Percentiles rank a stretch among this genome's conserved stretches.
These are phyloP conservation scores for Larimichthys crocea DNA, from an alignment of 2,113 vertebrate species.

Conservation along the genomic window DNA sequence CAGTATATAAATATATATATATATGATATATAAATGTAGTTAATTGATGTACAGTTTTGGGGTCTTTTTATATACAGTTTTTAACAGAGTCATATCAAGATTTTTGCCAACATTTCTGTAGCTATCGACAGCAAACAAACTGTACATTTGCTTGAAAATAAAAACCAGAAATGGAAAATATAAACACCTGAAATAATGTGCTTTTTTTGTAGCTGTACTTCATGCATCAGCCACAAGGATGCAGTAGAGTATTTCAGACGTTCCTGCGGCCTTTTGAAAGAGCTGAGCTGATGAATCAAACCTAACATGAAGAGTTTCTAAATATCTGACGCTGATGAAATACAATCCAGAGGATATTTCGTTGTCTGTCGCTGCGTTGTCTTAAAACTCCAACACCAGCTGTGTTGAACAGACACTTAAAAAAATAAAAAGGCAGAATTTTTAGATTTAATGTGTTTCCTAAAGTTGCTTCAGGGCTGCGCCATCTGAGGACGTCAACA, in stretches of 20 bases:
- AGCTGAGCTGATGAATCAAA: constrained; percentile 10
- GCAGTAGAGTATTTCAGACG: constrained; percentile 59
- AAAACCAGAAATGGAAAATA: constrained; percentile 76
- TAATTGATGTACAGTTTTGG: constrained; percentile 84
- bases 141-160: constrained; percentile 88
- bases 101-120: constrained; percentile 85
- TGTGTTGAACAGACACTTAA: constrained; percentile 14
- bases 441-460: constrained; percentile 37
- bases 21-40: constrained; percentile 58
- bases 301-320: constrained; percentile 20
- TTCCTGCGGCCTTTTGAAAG: neutral
- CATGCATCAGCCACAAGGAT: constrained; percentile 44
- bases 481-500: constrained; percentile 66
- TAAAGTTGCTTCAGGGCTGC: constrained; percentile 62
- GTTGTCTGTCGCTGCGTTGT: neutral
- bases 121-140: constrained; percentile 79
- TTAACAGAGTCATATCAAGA: constrained; percentile 85
- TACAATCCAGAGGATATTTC: neutral
- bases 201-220: constrained; percentile 18
- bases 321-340: constrained; percentile 10
- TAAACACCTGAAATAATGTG: constrained; percentile 46
- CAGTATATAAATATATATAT: constrained; percentile 25
- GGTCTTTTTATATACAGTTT: constrained; percentile 89
- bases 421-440: neutral
- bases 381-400: neutral